Evolutionary conservation across 2,888 invertebrate species (phyloP).

Genomic region (Melanophora roralis): DNA sequence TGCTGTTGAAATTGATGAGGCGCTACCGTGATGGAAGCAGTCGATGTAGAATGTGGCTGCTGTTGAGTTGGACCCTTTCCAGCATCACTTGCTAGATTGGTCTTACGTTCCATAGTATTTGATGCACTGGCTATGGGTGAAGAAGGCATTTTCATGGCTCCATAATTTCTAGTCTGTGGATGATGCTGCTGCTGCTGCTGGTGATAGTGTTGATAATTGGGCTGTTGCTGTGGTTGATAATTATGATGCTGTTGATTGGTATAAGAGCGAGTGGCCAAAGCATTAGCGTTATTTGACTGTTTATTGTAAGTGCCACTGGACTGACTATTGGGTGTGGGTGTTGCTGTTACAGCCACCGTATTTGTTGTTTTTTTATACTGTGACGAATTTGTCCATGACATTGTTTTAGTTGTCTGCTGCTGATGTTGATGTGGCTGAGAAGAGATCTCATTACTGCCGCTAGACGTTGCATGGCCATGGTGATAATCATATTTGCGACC

Average conservation of each 20-base stretch:
- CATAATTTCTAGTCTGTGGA: constrained; percentile 73
- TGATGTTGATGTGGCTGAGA: constrained; percentile 63
- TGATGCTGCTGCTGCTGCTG: constrained; percentile 73
- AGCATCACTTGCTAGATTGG: constrained; percentile 73
- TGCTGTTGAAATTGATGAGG: constrained; percentile 57
- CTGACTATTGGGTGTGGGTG: constrained; percentile 77
- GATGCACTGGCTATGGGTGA: constrained; percentile 77
- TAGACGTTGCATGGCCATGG: constrained; percentile 52
- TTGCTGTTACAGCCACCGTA: constrained; percentile 76
- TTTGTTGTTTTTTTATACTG: constrained; percentile 77
- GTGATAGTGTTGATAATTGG: constrained; percentile 73
- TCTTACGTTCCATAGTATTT: constrained; percentile 77
- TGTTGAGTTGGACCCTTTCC: constrained; percentile 36
- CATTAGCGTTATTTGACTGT: constrained; percentile 67
- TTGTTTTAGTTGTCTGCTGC: constrained; percentile 69
- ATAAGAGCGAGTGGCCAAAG: constrained; percentile 64
- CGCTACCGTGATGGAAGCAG: constrained; percentile 64
- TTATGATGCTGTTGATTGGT: constrained; percentile 71
- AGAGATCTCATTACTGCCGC: constrained; percentile 67
- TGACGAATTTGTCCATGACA: constrained; percentile 77
- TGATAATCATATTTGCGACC: constrained; percentile 63
- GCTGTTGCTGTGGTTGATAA: constrained; percentile 73
- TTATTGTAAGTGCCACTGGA: constrained; percentile 75
- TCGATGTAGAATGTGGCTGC: constrained; percentile 69
- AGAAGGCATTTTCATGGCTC: constrained; percentile 75